Base-by-base conservation (phyloP, 2,888 invertebrate species). In the Cylindroiulus punctatus region DNA sequence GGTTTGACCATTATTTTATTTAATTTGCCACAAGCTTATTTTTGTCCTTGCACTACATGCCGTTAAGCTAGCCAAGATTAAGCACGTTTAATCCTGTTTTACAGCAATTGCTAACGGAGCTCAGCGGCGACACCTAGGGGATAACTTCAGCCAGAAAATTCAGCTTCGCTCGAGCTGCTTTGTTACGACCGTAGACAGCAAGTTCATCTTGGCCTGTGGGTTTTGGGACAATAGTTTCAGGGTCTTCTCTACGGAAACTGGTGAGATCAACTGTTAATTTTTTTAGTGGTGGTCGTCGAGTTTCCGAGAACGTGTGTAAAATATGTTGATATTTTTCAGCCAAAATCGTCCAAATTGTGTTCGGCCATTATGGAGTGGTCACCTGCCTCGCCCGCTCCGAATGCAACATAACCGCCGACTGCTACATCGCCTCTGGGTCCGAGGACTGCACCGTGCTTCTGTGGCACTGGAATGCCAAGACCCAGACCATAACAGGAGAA, bases 181-280 rank as follows among this genome's bases (percentile, higher is more conserved):
- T 92, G 97, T 99, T 42, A 98, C 98, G 40, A 99, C 99, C 0
- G 98, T 99, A 1, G 99, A 99, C 92, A 98, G 98, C 90, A 90
- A 97, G 88, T 98, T 97, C 92, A 94, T 99, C 88, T 96, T 99
- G 88, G 98, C 99, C 0, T 98, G 98, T 90, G 99, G 99, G 86
- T 99, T 99, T 92, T 99, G 99, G 97, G 99, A 99, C 91, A 99
- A 99, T 92, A 98, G 98, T 92, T 99, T 99, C 92, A 93, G 99
- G 10, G 97, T 99, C 26, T 99, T 98, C 92, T 96, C 96, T 84
- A 97, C 98, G 0, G 99, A 99, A 90, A 96, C 97, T 87, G 97
- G 97, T 96, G 90, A 89, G 88, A 84, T 22, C 65, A n/a, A n/a
- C n/a, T n/a, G n/a, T n/a, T n/a, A 47, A 52, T 76, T 81, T 86